A percentile compares a stretch with the other conserved stretches of the same genome.
Evolutionary conservation across 2,888 invertebrate genomes (phyloP).

Genomic region (Eupithecia abbreviata): DNA sequence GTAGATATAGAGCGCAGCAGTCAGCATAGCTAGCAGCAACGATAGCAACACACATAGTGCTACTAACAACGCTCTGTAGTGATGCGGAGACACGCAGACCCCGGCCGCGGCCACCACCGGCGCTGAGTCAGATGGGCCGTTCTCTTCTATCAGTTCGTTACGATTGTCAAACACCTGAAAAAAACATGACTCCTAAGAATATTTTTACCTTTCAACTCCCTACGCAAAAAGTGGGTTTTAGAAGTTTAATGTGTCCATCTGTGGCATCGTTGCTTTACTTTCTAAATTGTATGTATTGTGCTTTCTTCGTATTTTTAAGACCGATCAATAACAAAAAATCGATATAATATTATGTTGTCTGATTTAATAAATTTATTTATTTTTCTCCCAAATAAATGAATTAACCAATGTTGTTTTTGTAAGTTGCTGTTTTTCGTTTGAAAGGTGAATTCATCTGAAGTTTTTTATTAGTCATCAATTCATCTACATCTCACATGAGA

Average conservation of each 20-base stretch:
- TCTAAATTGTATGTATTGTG: too few species aligned
- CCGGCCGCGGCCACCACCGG: conserved; percentile 86
- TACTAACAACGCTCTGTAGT: conserved; percentile 93
- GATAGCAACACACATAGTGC: conserved; percentile 90
- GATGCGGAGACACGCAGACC: conserved; percentile 91
- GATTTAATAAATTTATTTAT: too few species aligned
- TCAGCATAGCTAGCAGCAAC: conserved; percentile 88
- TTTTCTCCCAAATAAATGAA: neutral
- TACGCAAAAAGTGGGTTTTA: neutral
- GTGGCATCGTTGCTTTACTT: neutral
- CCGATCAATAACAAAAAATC: too few species aligned
- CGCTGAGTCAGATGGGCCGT: conserved; percentile 85
- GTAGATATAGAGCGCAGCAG: conserved; percentile 90
- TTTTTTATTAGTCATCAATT: neutral
- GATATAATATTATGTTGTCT: too few species aligned
- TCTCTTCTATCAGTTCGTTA: conserved; percentile 88
- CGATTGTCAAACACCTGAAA: conserved; percentile 91
- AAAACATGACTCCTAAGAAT: conserved; percentile 9
- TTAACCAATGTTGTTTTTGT: neutral
- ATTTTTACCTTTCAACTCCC: neutral
- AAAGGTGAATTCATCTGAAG: neutral
- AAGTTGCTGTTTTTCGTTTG: neutral
- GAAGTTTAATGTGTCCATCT: neutral
- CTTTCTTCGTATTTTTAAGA: too few species aligned
- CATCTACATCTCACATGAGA: neutral